A percentile compares a stretch with the other conserved stretches of the same genome.
Evolutionary conservation across 2,113 vertebrate species (phyloP).

Genomic region (Eidolon helvum): DNA sequence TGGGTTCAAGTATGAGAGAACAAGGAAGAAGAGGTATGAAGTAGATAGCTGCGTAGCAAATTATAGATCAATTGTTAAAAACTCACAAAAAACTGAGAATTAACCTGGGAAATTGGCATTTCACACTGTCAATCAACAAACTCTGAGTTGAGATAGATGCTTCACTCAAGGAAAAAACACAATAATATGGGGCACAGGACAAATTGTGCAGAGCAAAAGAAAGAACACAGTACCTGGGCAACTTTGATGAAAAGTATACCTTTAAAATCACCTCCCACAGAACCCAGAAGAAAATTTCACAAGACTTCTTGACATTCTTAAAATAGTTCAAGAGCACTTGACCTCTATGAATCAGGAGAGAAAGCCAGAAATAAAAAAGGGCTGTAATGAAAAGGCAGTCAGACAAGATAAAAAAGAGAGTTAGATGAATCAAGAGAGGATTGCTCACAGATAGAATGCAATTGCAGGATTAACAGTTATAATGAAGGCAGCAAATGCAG

Average conservation of each 20-base stretch:
- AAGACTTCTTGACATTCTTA: neutral
- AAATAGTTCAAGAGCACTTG: neutral
- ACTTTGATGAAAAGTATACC: neutral
- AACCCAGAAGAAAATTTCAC: neutral
- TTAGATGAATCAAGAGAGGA: neutral
- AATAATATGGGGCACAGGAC: neutral
- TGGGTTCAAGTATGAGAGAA: neutral
- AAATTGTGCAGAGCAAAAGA: neutral
- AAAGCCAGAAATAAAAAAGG: neutral
- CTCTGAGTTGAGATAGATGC: neutral
- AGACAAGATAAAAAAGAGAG: conserved; percentile 28
- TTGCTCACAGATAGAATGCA: neutral
- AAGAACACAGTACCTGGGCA: neutral
- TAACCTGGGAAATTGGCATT: neutral
- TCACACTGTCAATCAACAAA: neutral
- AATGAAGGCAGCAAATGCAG: neutral
- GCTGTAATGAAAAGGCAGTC: neutral
- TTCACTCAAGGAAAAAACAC: neutral
- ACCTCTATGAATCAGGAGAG: neutral
- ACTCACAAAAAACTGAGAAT: neutral
- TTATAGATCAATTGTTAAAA: neutral
- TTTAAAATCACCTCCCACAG: neutral
- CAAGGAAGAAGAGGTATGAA: neutral
- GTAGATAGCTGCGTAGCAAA: neutral
- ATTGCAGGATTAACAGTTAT: neutral